A percentile compares a stretch with the other conserved stretches of the same genome.
Conservation (phyloP, 2,113 vertebrate genomes). For the Pelobates fuscus region DNA sequence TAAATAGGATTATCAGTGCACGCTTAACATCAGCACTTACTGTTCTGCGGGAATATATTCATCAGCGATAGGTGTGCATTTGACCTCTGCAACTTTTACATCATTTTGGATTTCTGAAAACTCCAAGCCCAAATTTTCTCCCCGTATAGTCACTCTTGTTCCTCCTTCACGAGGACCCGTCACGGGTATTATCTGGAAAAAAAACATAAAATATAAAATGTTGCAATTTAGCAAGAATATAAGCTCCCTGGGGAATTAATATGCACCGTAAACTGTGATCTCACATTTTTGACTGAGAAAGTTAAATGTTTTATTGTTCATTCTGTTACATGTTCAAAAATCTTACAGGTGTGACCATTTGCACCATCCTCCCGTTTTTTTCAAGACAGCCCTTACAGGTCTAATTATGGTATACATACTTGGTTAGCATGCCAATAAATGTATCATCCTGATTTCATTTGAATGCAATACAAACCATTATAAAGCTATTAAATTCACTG, state of each 20-base stretch:
- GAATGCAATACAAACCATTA: constrained; percentile 26
- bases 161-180: constrained; percentile 93
- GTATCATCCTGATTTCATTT: too few species aligned
- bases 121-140: constrained; percentile 93
- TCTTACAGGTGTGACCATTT: too few species aligned
- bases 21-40: constrained; percentile 73
- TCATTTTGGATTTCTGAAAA: constrained; percentile 88
- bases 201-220: constrained; percentile 10
- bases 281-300: too few species aligned
- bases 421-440: too few species aligned
- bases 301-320: too few species aligned
- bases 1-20: neutral
- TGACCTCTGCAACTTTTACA: constrained; percentile 92
- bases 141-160: constrained; percentile 92
- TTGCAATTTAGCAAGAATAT: too few species aligned
- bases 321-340: too few species aligned
- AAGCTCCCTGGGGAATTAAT: too few species aligned
- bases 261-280: too few species aligned
- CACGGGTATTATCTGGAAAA: constrained; percentile 83
- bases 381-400: too few species aligned
- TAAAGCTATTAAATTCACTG: constrained; percentile 28
- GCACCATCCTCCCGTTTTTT: too few species aligned
- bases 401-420: too few species aligned
- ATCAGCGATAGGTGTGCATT: constrained; percentile 86
- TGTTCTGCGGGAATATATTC: constrained; percentile 97